phyloP scores from a whole-genome alignment of 2,888 invertebrate genomes.

The Lycophotia porphyrea region DNA sequence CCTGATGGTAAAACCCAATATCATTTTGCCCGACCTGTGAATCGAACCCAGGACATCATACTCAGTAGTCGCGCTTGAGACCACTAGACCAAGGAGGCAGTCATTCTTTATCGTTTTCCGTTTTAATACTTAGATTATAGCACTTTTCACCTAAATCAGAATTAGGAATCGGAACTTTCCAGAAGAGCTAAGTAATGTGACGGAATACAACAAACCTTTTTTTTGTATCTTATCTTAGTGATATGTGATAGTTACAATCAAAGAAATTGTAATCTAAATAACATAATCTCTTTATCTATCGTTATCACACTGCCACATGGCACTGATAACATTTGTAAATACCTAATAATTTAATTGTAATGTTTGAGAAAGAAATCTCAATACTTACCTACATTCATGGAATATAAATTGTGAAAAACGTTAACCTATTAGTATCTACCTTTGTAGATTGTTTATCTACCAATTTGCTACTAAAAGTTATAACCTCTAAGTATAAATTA shows the following conservation, averaged over 20 bases:
- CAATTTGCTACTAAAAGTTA: background rate
- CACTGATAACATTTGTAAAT: constrained; percentile 20
- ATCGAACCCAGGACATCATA: no score
- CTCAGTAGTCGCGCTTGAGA: no score
- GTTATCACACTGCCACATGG: constrained; percentile 50
- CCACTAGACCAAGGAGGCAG: no score
- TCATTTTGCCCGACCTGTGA: no score
- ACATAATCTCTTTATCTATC: constrained; percentile 66
- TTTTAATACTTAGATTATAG: background rate
- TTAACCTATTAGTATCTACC: background rate
- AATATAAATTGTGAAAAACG: constrained; percentile 2
- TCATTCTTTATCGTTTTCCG: background rate
- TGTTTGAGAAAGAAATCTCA: no score
- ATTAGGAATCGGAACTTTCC: constrained; percentile 1
- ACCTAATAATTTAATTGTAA: constrained; percentile 5
- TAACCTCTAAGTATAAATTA: background rate
- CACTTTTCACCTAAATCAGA: background rate
- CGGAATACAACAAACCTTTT: constrained; percentile 26
- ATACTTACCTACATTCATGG: no score
- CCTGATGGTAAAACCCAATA: no score
- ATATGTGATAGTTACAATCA: constrained; percentile 26
- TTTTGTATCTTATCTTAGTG: constrained; percentile 6
- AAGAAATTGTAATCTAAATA: constrained; percentile 53
- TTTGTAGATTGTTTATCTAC: constrained; percentile 1
- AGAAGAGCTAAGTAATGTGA: background rate